Conservation (phyloP, 2,888 invertebrate species). For the Thymelicus acteon region DNA sequence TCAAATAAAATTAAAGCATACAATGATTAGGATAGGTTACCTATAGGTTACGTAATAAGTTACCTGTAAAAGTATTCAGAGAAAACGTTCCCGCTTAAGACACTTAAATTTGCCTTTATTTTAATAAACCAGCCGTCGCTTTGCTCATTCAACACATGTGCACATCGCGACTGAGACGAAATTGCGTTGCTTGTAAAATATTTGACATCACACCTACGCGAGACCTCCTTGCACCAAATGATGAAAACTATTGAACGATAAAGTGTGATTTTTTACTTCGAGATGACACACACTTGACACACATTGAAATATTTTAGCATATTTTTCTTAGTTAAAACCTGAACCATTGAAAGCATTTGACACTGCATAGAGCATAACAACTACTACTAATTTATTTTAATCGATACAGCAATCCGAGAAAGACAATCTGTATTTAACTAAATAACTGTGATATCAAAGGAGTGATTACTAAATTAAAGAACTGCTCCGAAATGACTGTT, state of each 20-base stretch:
- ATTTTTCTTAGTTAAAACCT: too few relatives aligned
- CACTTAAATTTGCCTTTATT: constrained; percentile 41
- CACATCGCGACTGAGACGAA: constrained; percentile 38
- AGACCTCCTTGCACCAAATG: neutral
- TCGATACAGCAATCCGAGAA: too few relatives aligned
- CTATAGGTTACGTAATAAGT: too few relatives aligned
- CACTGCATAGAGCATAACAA: too few relatives aligned
- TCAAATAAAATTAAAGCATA: neutral
- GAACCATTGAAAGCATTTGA: too few relatives aligned
- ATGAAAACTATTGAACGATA: neutral
- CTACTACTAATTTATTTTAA: too few relatives aligned
- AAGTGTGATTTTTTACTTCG: neutral
- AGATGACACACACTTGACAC: too few relatives aligned
- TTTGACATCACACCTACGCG: constrained; percentile 7
- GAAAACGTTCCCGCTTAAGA: constrained; percentile 35
- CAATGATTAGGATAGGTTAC: neutral
- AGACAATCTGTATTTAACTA: too few relatives aligned
- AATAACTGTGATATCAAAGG: too few relatives aligned
- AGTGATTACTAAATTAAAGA: too few relatives aligned
- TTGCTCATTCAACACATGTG: constrained; percentile 45
- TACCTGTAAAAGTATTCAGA: constrained; percentile 13
- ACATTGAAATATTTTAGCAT: too few relatives aligned
- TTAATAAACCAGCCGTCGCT: constrained; percentile 47
- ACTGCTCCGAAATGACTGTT: too few relatives aligned
- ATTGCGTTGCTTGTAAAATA: constrained; percentile 43